Evolutionary conservation across 2,888 invertebrate species (phyloP), one percentile per base, ranked within the genome.

Genomic region (Spisula subtruncata): DNA sequence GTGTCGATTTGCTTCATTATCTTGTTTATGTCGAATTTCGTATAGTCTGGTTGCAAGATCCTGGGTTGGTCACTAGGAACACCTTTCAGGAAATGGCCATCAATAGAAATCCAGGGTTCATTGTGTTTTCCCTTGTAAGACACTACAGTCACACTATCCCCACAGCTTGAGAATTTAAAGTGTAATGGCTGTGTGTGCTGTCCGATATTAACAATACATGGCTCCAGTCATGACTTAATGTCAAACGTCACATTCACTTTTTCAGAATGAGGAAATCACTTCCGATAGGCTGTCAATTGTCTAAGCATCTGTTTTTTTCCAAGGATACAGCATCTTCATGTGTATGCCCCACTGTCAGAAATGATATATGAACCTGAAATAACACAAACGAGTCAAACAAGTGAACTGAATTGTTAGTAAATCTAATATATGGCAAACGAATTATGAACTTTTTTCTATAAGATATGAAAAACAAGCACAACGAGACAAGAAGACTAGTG

Each of bases 271-370:
- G 86, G 88, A 0, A 90, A 20, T 18, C 2, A 86, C 20, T 10
- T 60, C 18, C 16, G 82, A 20, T 18, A 90, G 83, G 6, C 75
- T 48, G n/a, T 60, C 81, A 1, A 88, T 54, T 29, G 88, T 90
- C 79, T 90, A 86, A 25, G 85, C 88, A 83, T 90, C 88, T 4
- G 56, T n/a, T 86, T 81, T 81, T 48, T 29, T 60, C 81, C 1
- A 88, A 41, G 46, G 88, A 88, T 60, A 88, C 88, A 25, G 85
- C 88, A 83, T 90, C 88, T 83, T 90, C 88, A 75, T 90, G 90
- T 10, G 90, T 90, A 25, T 90, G 88, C 10, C 90, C 88, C 51
- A 90, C 90, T 18, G 46, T n/a, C 25, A 84, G 60, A 46, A 84
- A 84, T 66, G 84, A 84, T 10, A 71, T 35, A 35, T 71, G 48